Evolutionary conservation across 23 tunicate species (phyloP).

Genomic region (Clavelina lepadiformis): DNA sequence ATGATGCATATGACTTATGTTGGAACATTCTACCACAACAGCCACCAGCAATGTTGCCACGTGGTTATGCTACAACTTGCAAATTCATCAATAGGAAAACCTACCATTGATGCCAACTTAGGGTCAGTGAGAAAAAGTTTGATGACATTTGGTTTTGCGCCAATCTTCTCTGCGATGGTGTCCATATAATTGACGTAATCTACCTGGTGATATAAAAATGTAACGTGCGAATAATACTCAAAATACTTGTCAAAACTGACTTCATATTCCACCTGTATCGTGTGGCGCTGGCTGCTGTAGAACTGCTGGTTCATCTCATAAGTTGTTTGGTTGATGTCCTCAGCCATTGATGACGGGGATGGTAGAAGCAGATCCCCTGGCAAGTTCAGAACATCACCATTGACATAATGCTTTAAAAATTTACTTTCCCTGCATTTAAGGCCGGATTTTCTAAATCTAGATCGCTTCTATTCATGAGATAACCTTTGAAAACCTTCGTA

Average conservation of each 20-base stretch:
- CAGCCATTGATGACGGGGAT: constrained; percentile 15
- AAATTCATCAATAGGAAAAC: too few relatives aligned
- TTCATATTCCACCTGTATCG: constrained; percentile 33
- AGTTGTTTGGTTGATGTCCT: not conserved
- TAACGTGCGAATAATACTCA: too few relatives aligned
- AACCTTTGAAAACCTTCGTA: constrained; percentile 67
- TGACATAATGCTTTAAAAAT: not conserved
- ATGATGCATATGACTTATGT: too few relatives aligned
- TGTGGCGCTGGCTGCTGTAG: constrained; percentile 41
- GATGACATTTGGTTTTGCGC: constrained; percentile 39
- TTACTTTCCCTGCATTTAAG: not conserved
- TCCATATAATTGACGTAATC: constrained; percentile 76
- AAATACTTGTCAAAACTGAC: not conserved
- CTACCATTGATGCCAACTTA: constrained; percentile 9
- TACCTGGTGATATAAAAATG: constrained; percentile 54
- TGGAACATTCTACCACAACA: too few relatives aligned
- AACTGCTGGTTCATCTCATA: constrained; percentile 1
- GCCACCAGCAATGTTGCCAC: too few relatives aligned
- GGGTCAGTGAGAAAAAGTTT: constrained; percentile 7
- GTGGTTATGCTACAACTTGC: too few relatives aligned
- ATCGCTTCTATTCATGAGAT: too few relatives aligned
- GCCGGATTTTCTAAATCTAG: not conserved
- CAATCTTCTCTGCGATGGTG: constrained; percentile 47
- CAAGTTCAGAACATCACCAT: not conserved
- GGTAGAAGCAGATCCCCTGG: constrained; percentile 1